These are phyloP conservation scores for Drosophila subpulchrella DNA, from an alignment of 1,140 invertebrate genomes.

Conservation along the genomic window DNA sequence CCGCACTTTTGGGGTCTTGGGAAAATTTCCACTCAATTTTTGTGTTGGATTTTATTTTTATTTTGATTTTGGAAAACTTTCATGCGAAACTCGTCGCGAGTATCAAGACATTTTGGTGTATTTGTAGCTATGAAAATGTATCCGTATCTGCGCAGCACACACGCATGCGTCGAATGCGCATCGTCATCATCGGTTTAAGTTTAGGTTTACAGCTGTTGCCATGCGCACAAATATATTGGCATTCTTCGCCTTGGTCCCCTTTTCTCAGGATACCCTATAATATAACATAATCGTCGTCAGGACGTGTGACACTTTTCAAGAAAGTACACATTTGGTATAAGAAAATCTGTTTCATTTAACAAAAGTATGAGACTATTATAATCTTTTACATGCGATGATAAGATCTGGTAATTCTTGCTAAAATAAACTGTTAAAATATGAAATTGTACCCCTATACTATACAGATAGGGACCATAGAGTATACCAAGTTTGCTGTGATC, in stretches of 20 bases:
- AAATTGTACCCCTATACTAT: too few species aligned
- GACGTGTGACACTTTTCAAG: constrained; percentile 5
- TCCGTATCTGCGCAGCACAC: constrained; percentile 17
- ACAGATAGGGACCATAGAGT: neutral
- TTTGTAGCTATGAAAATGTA: neutral
- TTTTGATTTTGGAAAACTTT: constrained; percentile 17
- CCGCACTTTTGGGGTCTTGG: neutral
- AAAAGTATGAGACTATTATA: too few species aligned
- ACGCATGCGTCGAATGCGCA: constrained; percentile 25
- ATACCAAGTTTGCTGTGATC: constrained; percentile 9
- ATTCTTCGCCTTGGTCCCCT: neutral
- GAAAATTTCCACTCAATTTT: constrained; percentile 30
- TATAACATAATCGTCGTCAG: neutral
- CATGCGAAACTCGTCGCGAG: constrained; percentile 1
- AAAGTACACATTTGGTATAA: too few species aligned
- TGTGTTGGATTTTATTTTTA: neutral
- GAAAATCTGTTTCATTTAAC: too few species aligned
- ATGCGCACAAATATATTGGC: constrained; percentile 14
- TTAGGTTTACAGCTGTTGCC: constrained; percentile 22
- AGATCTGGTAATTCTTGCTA: too few species aligned
- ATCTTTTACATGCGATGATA: too few species aligned
- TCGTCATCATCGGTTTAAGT: constrained; percentile 20
- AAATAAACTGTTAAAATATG: too few species aligned
- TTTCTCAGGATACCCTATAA: constrained; percentile 12
- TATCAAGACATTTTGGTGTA: neutral